These are phyloP conservation scores for Tadarida brasiliensis DNA, from an alignment of 2,797 vertebrate genomes.

Conservation along the genomic window DNA sequence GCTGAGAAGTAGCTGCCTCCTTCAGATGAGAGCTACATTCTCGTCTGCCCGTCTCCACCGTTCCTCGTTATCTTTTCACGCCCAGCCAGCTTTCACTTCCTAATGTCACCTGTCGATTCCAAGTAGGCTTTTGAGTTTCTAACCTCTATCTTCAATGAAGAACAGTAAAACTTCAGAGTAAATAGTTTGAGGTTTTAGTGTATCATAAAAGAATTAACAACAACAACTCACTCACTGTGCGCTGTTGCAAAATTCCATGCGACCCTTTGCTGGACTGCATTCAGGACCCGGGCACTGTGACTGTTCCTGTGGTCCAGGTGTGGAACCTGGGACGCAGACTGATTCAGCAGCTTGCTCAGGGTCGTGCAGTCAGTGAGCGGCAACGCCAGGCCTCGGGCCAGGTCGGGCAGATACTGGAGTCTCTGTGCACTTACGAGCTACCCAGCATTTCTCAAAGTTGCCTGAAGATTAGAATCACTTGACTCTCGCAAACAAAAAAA, in stretches of 20 bases:
- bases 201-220: neutral
- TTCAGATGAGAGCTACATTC: neutral
- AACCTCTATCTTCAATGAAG: neutral
- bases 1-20: neutral
- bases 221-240: neutral
- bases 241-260: neutral
- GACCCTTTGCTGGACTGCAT: neutral
- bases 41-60: neutral
- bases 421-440: neutral
- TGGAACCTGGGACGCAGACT: neutral
- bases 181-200: neutral
- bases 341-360: neutral
- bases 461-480: neutral
- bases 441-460: neutral
- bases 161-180: neutral
- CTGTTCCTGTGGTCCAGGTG: neutral
- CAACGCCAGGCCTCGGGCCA: neutral
- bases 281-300: neutral
- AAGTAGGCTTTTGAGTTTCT: neutral
- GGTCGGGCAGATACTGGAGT: neutral
- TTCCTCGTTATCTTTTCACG: neutral
- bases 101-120: neutral
- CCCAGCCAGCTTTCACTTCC: neutral
- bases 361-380: neutral
- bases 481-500: too few relatives aligned